Conservation (phyloP, 2,888 invertebrate genomes). For the Entomobrya multifasciata region DNA sequence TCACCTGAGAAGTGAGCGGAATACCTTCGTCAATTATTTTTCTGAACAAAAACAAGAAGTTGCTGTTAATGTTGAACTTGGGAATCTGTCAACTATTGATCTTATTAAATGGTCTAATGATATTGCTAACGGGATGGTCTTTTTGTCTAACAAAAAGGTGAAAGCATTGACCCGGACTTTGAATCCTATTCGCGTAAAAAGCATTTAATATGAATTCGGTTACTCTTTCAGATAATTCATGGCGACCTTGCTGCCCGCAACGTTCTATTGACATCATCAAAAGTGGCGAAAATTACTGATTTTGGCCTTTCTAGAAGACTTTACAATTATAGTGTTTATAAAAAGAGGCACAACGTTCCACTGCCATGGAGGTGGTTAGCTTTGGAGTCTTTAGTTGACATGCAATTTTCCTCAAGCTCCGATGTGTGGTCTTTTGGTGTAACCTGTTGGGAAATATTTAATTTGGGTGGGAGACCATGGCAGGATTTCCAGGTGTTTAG, state of each 20-base stretch:
- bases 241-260: conserved; percentile 47
- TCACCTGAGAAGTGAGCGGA: conserved; percentile 28
- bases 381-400: conserved; percentile 21
- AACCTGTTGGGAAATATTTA: conserved; percentile 50
- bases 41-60: not conserved
- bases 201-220: no score
- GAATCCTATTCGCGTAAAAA: no score
- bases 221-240: conserved; percentile 26
- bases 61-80: not conserved
- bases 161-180: no score
- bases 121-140: conserved; percentile 60
- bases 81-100: no score
- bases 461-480: conserved; percentile 37
- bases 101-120: conserved; percentile 44
- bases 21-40: conserved; percentile 18
- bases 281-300: conserved; percentile 35
- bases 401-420: conserved; percentile 28
- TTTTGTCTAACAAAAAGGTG: conserved; percentile 32
- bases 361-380: conserved; percentile 56
- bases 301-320: conserved; percentile 46
- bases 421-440: conserved; percentile 51
- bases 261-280: not conserved
- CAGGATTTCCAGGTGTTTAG: conserved; percentile 8
- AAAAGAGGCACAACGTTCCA: conserved; percentile 19
- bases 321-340: conserved; percentile 47